phyloP scores from a whole-genome alignment of 2,797 vertebrate species.

The Diplodus sargus region DNA sequence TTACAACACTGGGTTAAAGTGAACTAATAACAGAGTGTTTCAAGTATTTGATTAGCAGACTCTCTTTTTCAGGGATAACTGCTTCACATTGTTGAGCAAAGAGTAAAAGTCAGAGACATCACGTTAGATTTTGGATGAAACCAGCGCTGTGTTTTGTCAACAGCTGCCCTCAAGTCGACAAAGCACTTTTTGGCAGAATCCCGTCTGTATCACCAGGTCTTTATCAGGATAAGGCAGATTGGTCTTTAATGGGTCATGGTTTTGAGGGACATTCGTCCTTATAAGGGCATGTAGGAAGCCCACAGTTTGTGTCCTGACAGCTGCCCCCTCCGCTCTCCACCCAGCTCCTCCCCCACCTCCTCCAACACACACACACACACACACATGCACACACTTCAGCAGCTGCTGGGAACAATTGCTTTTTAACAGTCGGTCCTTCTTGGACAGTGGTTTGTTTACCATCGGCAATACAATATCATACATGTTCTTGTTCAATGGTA shows the following conservation, averaged over 20 bases:
- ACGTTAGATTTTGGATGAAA: slow-evolving; percentile 24
- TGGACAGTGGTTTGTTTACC: slow-evolving; percentile 66
- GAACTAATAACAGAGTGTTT: not conserved
- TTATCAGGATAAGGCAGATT: slow-evolving; percentile 71
- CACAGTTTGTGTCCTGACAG: slow-evolving; percentile 77
- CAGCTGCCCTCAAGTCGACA: slow-evolving; percentile 41
- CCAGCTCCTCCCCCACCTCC: slow-evolving; percentile 9
- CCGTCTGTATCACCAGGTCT: slow-evolving; percentile 65
- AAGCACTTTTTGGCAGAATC: slow-evolving; percentile 62
- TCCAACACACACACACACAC: slow-evolving; percentile 30
- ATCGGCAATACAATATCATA: slow-evolving; percentile 5
- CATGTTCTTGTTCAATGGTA: not conserved
- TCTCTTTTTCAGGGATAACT: not conserved
- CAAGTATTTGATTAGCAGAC: not conserved
- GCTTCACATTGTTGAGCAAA: not conserved
- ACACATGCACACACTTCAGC: slow-evolving; percentile 59
- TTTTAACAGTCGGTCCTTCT: slow-evolving; percentile 53
- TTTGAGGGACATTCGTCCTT: slow-evolving; percentile 80
- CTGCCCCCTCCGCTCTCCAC: slow-evolving; percentile 65
- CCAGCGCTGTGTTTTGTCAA: slow-evolving; percentile 71
- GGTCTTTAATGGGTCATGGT: slow-evolving; percentile 68
- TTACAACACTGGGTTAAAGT: no score
- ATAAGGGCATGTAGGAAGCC: slow-evolving; percentile 79
- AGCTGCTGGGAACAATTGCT: slow-evolving; percentile 84
- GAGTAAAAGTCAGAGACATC: slow-evolving; percentile 23